These are phyloP conservation scores for Stenoptilia bipunctidactyla DNA, from an alignment of 2,888 invertebrate genomes.

Conservation along the genomic window DNA sequence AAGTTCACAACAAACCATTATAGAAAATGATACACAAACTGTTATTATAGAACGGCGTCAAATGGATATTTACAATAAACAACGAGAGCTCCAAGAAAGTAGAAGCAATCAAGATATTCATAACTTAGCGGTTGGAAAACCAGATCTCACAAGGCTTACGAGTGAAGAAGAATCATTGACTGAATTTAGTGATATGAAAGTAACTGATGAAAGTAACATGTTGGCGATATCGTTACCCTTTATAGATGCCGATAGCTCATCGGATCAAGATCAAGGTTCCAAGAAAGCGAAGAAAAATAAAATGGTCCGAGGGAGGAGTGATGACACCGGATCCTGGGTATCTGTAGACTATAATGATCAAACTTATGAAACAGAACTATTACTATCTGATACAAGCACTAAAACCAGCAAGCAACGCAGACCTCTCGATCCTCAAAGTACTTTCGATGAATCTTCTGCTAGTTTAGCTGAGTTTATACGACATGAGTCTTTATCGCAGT, in stretches of 20 bases:
- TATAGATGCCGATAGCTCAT: slow-evolving; percentile 67
- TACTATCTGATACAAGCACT: slow-evolving; percentile 57
- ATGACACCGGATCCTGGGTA: slow-evolving; percentile 78
- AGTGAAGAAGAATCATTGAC: slow-evolving; percentile 80
- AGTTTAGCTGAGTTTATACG: slow-evolving; percentile 60
- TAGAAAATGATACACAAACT: slow-evolving; percentile 72
- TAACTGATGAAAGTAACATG: slow-evolving; percentile 60
- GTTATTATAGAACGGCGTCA: slow-evolving; percentile 73
- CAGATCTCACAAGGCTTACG: slow-evolving; percentile 62
- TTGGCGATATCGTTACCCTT: slow-evolving; percentile 61
- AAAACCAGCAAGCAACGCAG: slow-evolving; percentile 29
- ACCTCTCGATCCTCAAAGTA: slow-evolving; percentile 67
- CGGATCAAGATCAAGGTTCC: slow-evolving; percentile 52
- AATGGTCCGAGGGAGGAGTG: slow-evolving; percentile 69
- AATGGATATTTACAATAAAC: slow-evolving; percentile 72
- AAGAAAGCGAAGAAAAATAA: slow-evolving; percentile 32
- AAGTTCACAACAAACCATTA: slow-evolving; percentile 51
- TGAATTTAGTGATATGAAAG: slow-evolving; percentile 74
- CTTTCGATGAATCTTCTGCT: slow-evolving; percentile 72
- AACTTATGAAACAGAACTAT: slow-evolving; percentile 73
- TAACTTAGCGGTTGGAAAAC: slow-evolving; percentile 39
- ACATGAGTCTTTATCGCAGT: slow-evolving; percentile 52
- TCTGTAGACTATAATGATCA: slow-evolving; percentile 78
- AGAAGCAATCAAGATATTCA: slow-evolving; percentile 48
- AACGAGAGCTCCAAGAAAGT: slow-evolving; percentile 57